These are phyloP conservation scores for Campylomormyrus numenius DNA, from an alignment of 2,113 vertebrate species.

Conservation along the genomic window DNA sequence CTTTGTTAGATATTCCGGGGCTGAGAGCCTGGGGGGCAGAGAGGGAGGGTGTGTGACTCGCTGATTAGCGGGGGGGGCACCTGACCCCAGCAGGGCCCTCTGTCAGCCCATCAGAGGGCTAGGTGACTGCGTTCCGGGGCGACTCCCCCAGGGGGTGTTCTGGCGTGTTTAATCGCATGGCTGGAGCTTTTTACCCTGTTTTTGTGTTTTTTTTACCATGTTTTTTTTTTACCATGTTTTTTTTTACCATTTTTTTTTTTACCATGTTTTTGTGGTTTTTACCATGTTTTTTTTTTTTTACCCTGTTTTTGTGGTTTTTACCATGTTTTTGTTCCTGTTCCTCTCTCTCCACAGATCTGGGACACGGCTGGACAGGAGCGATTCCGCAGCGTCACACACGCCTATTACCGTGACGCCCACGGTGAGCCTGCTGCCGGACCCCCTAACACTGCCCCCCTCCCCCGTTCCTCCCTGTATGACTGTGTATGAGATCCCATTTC, in stretches of 20 bases:
- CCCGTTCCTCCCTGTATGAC: not conserved
- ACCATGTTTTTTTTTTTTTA: not conserved
- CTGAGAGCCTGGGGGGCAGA: not conserved
- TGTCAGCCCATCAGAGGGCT: not conserved
- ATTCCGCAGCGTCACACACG: constrained; percentile 83
- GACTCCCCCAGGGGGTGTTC: not conserved
- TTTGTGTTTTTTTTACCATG: not conserved
- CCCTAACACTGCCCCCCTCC: not conserved
- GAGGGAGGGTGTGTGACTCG: not conserved
- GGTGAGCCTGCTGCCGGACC: constrained; percentile 57
- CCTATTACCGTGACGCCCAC: constrained; percentile 87
- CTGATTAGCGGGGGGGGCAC: not conserved
- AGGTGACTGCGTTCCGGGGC: not conserved
- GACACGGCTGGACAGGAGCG: constrained; percentile 88
- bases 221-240: not conserved
- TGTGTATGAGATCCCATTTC: not conserved
- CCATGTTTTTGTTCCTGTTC: not conserved
- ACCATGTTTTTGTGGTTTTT: not conserved
- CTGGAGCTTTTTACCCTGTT: not conserved
- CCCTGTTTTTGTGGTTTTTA: not conserved
- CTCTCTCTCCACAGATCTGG: constrained; percentile 64
- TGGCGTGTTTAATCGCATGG: not conserved
- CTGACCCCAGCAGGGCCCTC: not conserved
- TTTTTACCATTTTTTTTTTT: not conserved
- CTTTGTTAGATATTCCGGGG: not conserved